Evolutionary conservation across 2,113 vertebrate genomes (phyloP).

Genomic region (Macrotus californicus): DNA sequence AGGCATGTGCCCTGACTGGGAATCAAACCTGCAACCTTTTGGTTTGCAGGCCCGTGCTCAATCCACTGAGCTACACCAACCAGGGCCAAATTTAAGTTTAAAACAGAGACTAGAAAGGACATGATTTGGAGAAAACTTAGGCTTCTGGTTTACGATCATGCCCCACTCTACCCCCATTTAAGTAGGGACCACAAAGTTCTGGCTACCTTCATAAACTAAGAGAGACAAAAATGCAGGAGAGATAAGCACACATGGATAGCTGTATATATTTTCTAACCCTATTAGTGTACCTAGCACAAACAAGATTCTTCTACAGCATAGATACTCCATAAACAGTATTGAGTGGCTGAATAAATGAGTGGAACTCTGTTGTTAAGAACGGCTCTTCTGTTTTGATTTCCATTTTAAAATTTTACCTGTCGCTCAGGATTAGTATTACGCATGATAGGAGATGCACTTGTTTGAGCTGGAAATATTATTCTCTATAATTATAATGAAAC

Average conservation of each 20-base stretch:
- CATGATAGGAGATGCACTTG: background rate
- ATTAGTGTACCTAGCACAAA: background rate
- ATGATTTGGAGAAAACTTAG: background rate
- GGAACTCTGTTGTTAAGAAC: background rate
- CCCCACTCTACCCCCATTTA: fast-evolving
- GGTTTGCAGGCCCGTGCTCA: no score
- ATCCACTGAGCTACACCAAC: no score
- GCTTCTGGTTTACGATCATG: background rate
- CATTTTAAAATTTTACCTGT: background rate
- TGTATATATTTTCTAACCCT: background rate
- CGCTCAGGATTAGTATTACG: background rate
- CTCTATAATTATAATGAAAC: background rate
- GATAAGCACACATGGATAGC: background rate
- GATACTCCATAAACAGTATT: background rate
- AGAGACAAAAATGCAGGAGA: background rate
- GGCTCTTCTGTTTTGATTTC: background rate
- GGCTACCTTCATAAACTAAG: background rate
- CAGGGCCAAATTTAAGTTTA: background rate
- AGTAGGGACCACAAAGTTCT: background rate
- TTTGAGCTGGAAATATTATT: background rate
- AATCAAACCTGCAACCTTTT: no score
- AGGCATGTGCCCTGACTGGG: no score
- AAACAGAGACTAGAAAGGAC: background rate
- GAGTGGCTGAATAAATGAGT: background rate
- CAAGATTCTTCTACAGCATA: background rate